phyloP scores from a whole-genome alignment of 2,888 invertebrate species.

The Scrobipalpa atriplicella region DNA sequence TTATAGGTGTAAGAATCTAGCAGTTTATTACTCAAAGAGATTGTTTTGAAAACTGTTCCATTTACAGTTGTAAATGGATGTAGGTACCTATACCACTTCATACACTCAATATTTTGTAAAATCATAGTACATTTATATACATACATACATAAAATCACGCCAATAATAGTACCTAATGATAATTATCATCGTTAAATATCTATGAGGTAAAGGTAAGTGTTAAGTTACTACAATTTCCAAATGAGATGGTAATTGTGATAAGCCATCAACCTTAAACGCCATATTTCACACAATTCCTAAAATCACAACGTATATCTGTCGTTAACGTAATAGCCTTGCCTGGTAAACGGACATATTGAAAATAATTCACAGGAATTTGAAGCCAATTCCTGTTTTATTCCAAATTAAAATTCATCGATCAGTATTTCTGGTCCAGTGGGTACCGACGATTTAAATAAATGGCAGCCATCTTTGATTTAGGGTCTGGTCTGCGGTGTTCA shows the following conservation, averaged over 20 bases:
- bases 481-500: not conserved
- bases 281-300: not conserved
- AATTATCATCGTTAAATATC: no score
- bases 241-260: no score
- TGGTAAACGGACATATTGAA: not conserved
- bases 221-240: no score
- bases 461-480: conserved; percentile 21
- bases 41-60: not conserved
- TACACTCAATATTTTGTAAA: no score
- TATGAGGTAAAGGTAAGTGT: no score
- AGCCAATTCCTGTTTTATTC: not conserved
- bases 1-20: not conserved
- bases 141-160: not conserved
- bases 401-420: conserved; percentile 6
- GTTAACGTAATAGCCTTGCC: not conserved
- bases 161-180: no score
- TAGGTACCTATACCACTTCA: no score
- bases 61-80: not conserved
- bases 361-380: not conserved
- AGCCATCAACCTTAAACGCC: not conserved
- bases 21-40: not conserved
- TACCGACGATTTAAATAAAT: conserved; percentile 16
- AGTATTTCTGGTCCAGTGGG: not conserved
- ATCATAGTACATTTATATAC: not conserved
- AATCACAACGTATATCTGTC: not conserved